Evolutionary conservation across 2,113 vertebrate species (phyloP), one percentile per base, ranked within the genome.

Genomic region (Neodontobutis hainanensis): DNA sequence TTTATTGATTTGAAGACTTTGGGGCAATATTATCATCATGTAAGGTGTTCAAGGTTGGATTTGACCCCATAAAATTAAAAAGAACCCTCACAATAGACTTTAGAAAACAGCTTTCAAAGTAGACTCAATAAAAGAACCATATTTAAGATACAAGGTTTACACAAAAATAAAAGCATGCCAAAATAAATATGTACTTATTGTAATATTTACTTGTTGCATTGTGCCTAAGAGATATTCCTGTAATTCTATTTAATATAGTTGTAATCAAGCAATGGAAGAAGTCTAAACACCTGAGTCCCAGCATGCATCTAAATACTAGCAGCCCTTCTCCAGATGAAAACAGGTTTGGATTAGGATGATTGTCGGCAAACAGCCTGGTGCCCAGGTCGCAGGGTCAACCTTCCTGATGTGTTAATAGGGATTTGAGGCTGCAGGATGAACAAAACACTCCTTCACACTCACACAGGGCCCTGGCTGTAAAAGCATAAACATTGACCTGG

Each of bases 401-500:
- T 92, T 62, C 89, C 92, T 92, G 91, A 92, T 92, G 90, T 92
- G 89, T 91, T 92, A 92, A 91, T 89, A 66, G 85, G 89, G 88
- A 88, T 91, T 90, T 87, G 75, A 89, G 79, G 85, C 86, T 65
- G 68, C 88, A 86, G 84, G 77, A 86, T 81, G 73, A 82, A 80
- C 75, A 72, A 61, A 43, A 67, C 60, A 65, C 42, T 59, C 68
- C 65, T 65, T 77, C 49, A 77, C 61, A 69, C 77, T 73, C 80
- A 80, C 61, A 67, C 69, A 58, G 73, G 65, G 69, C 19, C 60
- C 52, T 80, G 91, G 83, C 91, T 90, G 85, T 78, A 92, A 92
- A 89, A 93, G 92, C 88, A 91, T 91, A 92, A 88, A 86, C 90
- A 88, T 77, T 68, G 75, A 65, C 74, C 79, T 10, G 14, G 58